Percentiles rank a stretch among this genome's conserved stretches.
phyloP scores from a whole-genome alignment of 2,797 vertebrate species.

The Xenentodon cancila region DNA sequence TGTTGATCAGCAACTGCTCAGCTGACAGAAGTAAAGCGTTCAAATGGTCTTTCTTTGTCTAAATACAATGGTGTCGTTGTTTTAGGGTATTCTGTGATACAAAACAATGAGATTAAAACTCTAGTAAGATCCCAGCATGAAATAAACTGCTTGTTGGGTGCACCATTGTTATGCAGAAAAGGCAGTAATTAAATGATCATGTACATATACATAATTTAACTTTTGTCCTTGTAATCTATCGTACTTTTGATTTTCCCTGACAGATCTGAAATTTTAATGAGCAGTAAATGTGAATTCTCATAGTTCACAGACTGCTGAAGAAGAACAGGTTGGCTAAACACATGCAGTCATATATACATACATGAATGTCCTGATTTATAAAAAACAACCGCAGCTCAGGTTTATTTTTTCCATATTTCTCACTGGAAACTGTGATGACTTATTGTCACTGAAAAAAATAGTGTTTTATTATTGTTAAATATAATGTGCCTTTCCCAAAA shows the following conservation, averaged over 20 bases:
- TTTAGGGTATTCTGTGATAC: not conserved
- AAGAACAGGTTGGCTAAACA: slow-evolving; percentile 74
- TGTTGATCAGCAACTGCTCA: slow-evolving; percentile 43
- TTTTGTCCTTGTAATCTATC: no score
- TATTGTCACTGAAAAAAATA: not conserved
- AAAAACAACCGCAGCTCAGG: no score
- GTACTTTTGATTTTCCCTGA: no score
- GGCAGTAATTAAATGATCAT: no score
- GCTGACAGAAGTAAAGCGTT: slow-evolving; percentile 45
- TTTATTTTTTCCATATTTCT: no score
- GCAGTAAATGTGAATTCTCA: not conserved
- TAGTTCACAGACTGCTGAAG: slow-evolving; percentile 79
- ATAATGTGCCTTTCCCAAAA: no score
- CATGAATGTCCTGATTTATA: no score
- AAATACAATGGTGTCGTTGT: not conserved
- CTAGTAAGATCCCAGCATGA: not conserved
- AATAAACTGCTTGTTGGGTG: not conserved
- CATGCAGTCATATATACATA: not conserved
- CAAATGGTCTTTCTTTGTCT: no score
- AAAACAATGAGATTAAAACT: not conserved
- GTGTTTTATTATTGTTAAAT: no score
- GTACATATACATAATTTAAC: no score
- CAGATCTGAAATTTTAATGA: no score
- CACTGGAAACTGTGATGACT: not conserved
- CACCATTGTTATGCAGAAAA: no score